Conservation (phyloP, 2,113 vertebrate genomes). For the Chaetodon trifascialis region DNA sequence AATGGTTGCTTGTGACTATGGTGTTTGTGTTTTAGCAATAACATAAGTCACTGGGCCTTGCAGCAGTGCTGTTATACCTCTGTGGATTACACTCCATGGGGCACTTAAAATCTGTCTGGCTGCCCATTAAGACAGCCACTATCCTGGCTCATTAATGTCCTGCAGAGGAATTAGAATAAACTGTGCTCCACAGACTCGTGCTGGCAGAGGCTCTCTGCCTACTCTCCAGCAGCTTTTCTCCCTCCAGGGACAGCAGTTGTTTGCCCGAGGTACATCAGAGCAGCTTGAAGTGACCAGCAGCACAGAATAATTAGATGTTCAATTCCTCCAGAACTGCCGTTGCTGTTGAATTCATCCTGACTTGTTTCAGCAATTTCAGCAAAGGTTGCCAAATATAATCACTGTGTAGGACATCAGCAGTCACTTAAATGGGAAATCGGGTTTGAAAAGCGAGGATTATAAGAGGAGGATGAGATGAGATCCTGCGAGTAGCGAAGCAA, state of each 20-base stretch:
- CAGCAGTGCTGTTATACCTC: slow-evolving; percentile 69
- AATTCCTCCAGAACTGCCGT: slow-evolving; percentile 41
- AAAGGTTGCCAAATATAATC: slow-evolving; percentile 61
- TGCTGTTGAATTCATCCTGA: slow-evolving; percentile 44
- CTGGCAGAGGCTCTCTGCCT: slow-evolving; percentile 55
- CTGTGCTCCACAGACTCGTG: slow-evolving; percentile 47
- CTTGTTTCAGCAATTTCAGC: slow-evolving; percentile 58
- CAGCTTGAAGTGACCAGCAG: slow-evolving; percentile 63
- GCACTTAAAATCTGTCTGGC: slow-evolving; percentile 75
- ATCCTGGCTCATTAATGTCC: slow-evolving; percentile 75
- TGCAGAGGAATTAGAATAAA: slow-evolving; percentile 73
- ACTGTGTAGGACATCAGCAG: slow-evolving; percentile 17
- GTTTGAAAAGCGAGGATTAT: slow-evolving; percentile 38
- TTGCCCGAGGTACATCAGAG: slow-evolving; percentile 69
- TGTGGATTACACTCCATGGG: slow-evolving; percentile 75
- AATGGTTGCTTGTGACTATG: neutral
- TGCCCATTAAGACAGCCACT: slow-evolving; percentile 75
- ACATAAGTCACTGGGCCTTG: slow-evolving; percentile 44
- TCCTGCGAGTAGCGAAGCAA: slow-evolving; percentile 6
- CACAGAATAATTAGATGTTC: slow-evolving; percentile 62
- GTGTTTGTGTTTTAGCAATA: neutral
- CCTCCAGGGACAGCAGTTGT: slow-evolving; percentile 72
- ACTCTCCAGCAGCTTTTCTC: slow-evolving; percentile 64
- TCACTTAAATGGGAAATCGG: slow-evolving; percentile 38
- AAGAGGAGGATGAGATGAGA: neutral